Percentiles rank a stretch among this genome's conserved stretches.
These are phyloP conservation scores for Trypoxylon attenuatum DNA, from an alignment of 2,888 invertebrate genomes.

Conservation along the genomic window DNA sequence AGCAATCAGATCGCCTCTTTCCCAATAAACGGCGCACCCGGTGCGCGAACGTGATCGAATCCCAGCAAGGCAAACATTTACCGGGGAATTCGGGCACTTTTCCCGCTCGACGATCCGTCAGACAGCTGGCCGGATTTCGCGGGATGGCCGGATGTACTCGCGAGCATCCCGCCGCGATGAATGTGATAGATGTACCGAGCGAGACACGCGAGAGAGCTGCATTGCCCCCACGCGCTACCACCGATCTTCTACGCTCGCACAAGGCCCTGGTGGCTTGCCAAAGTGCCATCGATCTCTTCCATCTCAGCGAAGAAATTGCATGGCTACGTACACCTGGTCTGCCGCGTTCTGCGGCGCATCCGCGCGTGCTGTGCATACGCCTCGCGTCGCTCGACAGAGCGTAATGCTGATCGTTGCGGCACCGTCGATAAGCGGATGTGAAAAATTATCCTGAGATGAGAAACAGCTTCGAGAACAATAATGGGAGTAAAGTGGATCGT, in stretches of 20 bases:
- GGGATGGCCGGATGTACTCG: conserved; percentile 30
- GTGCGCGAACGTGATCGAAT: conserved; percentile 8
- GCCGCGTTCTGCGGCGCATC: conserved; percentile 18
- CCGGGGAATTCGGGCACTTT: conserved; percentile 24
- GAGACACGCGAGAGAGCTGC: conserved; percentile 12
- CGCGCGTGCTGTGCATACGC: conserved; percentile 11
- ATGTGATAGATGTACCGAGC: conserved; percentile 16
- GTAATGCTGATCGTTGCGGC: too few species aligned
- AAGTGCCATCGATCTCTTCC: conserved; percentile 60
- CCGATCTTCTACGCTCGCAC: conserved; percentile 50
- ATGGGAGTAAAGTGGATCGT: too few species aligned
- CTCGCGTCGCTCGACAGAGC: not conserved
- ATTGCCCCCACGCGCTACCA: too few species aligned
- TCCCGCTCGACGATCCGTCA: conserved; percentile 7
- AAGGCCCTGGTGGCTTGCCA: conserved; percentile 55
- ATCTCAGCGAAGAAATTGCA: conserved; percentile 48
- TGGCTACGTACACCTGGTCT: conserved; percentile 22
- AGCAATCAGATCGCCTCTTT: not conserved
- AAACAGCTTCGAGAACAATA: too few species aligned
- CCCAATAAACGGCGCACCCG: not conserved
- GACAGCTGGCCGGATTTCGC: conserved; percentile 44
- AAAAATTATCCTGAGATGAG: too few species aligned
- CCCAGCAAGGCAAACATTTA: conserved; percentile 37
- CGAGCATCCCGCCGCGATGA: conserved; percentile 6
- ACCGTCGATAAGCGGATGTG: too few species aligned